Conservation (phyloP, 2,888 invertebrate genomes). For the Alloplasta piceator region DNA sequence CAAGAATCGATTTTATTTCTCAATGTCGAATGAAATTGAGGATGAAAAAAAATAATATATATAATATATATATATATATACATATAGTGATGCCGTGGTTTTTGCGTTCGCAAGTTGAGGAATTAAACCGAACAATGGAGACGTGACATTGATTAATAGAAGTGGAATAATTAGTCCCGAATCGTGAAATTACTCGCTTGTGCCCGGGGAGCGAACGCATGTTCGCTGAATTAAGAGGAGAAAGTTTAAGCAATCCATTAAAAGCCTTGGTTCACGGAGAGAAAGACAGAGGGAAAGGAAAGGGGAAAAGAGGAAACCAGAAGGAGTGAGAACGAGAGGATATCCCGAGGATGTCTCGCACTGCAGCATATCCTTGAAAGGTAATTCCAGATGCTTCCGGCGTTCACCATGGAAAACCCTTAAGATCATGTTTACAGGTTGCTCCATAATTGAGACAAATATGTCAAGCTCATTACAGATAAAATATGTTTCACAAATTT, state of each 20-base stretch:
- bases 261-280: background rate
- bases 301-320: background rate
- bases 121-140: too few relatives aligned
- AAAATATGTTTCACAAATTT: too few relatives aligned
- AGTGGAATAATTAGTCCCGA: too few relatives aligned
- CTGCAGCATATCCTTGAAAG: conserved; percentile 6
- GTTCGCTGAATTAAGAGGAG: conserved; percentile 5
- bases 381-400: conserved; percentile 6
- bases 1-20: too few relatives aligned
- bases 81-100: too few relatives aligned
- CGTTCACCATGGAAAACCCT: background rate
- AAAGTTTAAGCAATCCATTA: conserved; percentile 3
- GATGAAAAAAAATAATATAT: too few relatives aligned
- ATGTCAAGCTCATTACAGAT: too few relatives aligned
- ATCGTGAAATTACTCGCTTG: too few relatives aligned
- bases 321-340: background rate
- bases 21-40: too few relatives aligned
- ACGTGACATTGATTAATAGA: too few relatives aligned
- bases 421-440: background rate
- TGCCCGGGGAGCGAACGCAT: background rate
- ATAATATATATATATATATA: too few relatives aligned
- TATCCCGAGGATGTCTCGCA: conserved; percentile 2
- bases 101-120: too few relatives aligned
- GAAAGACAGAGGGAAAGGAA: background rate
- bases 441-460: background rate